Evolutionary conservation across 2,888 invertebrate genomes (phyloP).

Genomic region (Phaedon cochleariae): DNA sequence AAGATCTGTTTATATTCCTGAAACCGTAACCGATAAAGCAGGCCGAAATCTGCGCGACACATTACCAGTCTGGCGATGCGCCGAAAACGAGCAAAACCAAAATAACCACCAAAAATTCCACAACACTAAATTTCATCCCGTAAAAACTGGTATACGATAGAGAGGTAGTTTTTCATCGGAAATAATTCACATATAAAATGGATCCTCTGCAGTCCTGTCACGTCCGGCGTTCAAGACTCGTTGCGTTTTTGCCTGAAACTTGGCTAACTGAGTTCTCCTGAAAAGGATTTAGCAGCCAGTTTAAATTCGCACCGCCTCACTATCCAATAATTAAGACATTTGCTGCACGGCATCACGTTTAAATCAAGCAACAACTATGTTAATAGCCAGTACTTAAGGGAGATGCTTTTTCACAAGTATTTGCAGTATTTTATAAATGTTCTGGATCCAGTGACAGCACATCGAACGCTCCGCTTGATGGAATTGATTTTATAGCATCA

Average conservation of each 20-base stretch:
- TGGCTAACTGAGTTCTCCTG: slow-evolving; percentile 58
- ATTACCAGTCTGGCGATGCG: slow-evolving; percentile 42
- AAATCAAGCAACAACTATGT: slow-evolving; percentile 62
- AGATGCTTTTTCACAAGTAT: slow-evolving; percentile 57
- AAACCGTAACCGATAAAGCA: not conserved
- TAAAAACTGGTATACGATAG: slow-evolving; percentile 56
- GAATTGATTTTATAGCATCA: slow-evolving; percentile 1
- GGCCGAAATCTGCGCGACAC: slow-evolving; percentile 29
- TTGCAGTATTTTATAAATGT: slow-evolving; percentile 52
- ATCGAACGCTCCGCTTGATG: not conserved
- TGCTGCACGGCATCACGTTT: slow-evolving; percentile 62
- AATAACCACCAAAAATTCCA: slow-evolving; percentile 55
- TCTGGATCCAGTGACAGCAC: slow-evolving; percentile 24
- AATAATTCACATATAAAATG: slow-evolving; percentile 60
- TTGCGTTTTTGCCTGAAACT: slow-evolving; percentile 55
- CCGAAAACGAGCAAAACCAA: slow-evolving; percentile 39
- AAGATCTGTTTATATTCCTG: slow-evolving; percentile 2
- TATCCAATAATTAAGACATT: slow-evolving; percentile 63
- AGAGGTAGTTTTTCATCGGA: slow-evolving; percentile 56
- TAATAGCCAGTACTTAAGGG: slow-evolving; percentile 58
- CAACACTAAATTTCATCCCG: slow-evolving; percentile 56
- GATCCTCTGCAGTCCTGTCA: slow-evolving; percentile 55
- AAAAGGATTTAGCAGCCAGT: slow-evolving; percentile 63
- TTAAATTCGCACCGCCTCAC: slow-evolving; percentile 61
- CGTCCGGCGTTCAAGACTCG: slow-evolving; percentile 57